These are phyloP conservation scores for Stichodactyla helianthus DNA, from an alignment of 64 coral and sea anemone species.

Conservation along the genomic window DNA sequence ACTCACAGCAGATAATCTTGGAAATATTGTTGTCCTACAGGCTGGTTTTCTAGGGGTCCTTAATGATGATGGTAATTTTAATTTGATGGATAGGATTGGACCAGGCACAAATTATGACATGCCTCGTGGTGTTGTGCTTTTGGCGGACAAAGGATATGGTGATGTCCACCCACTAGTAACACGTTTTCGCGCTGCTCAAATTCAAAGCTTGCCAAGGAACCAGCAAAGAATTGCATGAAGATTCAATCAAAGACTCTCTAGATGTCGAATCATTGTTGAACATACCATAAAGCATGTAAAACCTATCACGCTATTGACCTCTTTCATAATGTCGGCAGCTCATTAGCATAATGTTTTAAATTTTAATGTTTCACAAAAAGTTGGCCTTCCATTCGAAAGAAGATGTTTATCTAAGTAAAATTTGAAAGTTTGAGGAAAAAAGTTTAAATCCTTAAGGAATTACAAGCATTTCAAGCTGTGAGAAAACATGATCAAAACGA, in stretches of 20 bases:
- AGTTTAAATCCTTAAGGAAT: too few species aligned
- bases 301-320: too few species aligned
- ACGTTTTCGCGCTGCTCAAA: conserved; percentile 13
- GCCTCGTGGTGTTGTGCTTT: conserved; percentile 1
- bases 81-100: conserved; percentile 24
- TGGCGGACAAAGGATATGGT: conserved; percentile 23
- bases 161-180: not conserved
- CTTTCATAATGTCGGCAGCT: too few species aligned
- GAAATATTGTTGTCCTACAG: conserved; percentile 37
- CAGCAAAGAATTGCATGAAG: not conserved
- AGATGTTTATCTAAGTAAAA: too few species aligned
- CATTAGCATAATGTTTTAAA: too few species aligned
- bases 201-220: conserved; percentile 13
- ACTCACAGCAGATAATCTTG: conserved; percentile 17
- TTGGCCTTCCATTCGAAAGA: too few species aligned
- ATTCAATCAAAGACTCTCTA: not conserved
- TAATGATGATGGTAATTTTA: conserved; percentile 26
- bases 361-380: too few species aligned
- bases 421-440: too few species aligned
- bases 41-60: conserved; percentile 27
- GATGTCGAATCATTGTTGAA: not conserved
- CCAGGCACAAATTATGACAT: conserved; percentile 1
- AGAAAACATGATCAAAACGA: too few species aligned
- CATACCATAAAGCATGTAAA: too few species aligned
- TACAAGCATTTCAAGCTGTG: too few species aligned